Percentiles rank a stretch among this genome's conserved stretches.
Conservation (phyloP, 2,888 invertebrate genomes). For the Petrolisthes cinctipes region DNA sequence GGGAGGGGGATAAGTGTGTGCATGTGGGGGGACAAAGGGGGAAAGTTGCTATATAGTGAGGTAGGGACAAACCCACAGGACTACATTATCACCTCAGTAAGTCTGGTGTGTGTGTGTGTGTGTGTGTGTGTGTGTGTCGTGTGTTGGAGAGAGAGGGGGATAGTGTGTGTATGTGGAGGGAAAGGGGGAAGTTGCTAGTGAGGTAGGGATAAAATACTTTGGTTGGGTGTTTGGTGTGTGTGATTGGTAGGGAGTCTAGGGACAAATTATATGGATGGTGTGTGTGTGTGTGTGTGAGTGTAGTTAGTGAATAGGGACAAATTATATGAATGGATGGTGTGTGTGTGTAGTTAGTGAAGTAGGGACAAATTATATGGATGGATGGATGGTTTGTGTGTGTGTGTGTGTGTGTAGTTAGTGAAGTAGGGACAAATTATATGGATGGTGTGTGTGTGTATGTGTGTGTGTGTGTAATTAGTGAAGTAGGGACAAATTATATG, state of each 20-base stretch:
- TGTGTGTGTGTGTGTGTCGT: not conserved
- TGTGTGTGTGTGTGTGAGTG: not conserved
- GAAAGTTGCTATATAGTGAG: not conserved
- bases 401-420: not conserved
- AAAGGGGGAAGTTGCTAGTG: not conserved
- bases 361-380: not conserved
- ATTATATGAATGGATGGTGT: no score
- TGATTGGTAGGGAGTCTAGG: not conserved
- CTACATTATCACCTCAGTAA: conserved; percentile 24
- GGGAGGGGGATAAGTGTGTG: not conserved
- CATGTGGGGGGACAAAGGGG: not conserved
- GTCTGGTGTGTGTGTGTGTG: not conserved
- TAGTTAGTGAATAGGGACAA: not conserved
- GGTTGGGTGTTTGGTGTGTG: not conserved
- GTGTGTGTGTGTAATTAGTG: not conserved
- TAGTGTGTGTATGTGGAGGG: not conserved
- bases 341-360: not conserved
- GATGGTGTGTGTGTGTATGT: not conserved
- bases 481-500: no score
- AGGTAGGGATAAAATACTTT: not conserved
- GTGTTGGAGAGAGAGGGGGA: not conserved
- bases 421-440: no score
- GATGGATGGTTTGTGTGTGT: not conserved
- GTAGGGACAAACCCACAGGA: not conserved
- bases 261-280: no score